These are phyloP conservation scores for Harmothoe impar DNA, from an alignment of 2,888 invertebrate genomes.

Conservation along the genomic window DNA sequence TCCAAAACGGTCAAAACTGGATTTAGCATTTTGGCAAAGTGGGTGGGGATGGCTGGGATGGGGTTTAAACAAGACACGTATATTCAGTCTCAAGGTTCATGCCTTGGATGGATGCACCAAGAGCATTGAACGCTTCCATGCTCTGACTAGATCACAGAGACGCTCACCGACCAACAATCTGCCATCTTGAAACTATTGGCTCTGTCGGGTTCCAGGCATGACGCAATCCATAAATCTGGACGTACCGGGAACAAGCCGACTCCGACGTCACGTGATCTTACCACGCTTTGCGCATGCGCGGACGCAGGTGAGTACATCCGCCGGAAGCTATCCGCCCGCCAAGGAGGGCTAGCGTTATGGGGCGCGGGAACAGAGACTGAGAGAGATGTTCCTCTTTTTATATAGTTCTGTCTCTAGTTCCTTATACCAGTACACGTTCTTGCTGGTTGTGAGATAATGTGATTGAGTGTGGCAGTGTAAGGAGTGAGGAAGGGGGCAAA, in stretches of 20 bases:
- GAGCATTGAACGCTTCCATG: slow-evolving; percentile 30
- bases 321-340: background rate
- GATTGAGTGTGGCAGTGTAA: too few species aligned
- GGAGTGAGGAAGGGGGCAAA: background rate
- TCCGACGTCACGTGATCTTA: slow-evolving; percentile 22
- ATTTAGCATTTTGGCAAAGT: too few species aligned
- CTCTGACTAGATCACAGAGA: background rate
- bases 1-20: too few species aligned
- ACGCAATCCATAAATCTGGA: slow-evolving; percentile 32
- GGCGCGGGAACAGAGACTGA: background rate
- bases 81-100: too few species aligned
- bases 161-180: background rate
- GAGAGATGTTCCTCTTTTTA: too few species aligned
- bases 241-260: background rate
- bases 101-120: background rate
- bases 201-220: background rate
- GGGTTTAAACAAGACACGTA: too few species aligned
- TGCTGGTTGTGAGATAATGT: too few species aligned
- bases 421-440: too few species aligned
- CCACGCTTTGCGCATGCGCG: background rate
- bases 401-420: too few species aligned
- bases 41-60: too few species aligned
- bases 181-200: slow-evolving; percentile 7
- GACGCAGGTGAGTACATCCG: slow-evolving; percentile 36
- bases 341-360: background rate